Percentiles rank a stretch among this genome's conserved stretches.
phyloP scores from a whole-genome alignment of 2,888 invertebrate genomes.

The Cybosia mesomella region DNA sequence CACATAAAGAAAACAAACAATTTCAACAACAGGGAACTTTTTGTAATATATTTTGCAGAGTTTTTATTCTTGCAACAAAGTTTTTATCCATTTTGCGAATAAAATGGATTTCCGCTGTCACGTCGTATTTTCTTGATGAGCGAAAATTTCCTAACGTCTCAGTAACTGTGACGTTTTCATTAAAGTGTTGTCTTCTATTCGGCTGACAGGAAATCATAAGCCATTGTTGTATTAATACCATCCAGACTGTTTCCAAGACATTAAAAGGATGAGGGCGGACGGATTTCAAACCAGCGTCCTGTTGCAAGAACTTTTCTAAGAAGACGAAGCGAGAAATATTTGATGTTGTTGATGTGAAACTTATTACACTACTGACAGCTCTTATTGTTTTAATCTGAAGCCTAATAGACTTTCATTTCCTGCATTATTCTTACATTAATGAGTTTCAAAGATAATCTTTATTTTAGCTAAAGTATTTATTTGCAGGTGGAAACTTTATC shows the following conservation, averaged over 20 bases:
- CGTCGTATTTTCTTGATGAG: constrained; percentile 65
- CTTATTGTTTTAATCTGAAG: constrained; percentile 7
- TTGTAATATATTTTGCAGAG: constrained; percentile 50
- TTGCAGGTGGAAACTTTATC: constrained; percentile 45
- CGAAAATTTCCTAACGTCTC: constrained; percentile 55
- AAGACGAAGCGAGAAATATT: constrained; percentile 36
- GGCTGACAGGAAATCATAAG: constrained; percentile 68
- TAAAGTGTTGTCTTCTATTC: constrained; percentile 68
- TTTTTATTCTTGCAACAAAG: constrained; percentile 54
- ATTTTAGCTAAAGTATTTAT: constrained; percentile 29
- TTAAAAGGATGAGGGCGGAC: constrained; percentile 53
- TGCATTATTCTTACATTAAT: constrained; percentile 18
- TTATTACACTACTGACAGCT: constrained; percentile 11
- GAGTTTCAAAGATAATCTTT: constrained; percentile 22
- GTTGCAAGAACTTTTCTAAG: constrained; percentile 55
- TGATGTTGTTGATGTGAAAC: constrained; percentile 14
- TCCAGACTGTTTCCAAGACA: constrained; percentile 49
- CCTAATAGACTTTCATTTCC: constrained; percentile 18
- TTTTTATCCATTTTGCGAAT: constrained; percentile 63
- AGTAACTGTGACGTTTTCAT: constrained; percentile 72
- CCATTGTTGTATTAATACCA: constrained; percentile 67
- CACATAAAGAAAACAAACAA: constrained; percentile 24
- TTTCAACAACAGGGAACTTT: constrained; percentile 46
- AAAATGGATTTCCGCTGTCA: constrained; percentile 66
- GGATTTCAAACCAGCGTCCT: constrained; percentile 54